Conservation (phyloP, 2,113 vertebrate genomes). For the Irena cyanogastra region DNA sequence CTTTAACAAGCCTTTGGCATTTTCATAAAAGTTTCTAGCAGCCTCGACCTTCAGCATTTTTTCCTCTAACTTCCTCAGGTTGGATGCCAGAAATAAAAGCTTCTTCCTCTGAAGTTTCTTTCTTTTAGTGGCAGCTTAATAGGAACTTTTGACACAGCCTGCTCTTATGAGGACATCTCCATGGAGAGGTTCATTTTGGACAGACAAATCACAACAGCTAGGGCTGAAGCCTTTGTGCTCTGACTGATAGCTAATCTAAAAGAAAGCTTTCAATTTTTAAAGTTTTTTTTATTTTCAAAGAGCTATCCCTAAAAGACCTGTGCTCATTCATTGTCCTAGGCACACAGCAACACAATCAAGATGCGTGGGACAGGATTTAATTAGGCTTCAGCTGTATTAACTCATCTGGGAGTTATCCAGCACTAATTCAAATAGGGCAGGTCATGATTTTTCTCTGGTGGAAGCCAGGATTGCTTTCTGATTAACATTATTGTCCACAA, state of each 20-base stretch:
- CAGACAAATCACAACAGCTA: not conserved
- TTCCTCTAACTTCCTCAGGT: not conserved
- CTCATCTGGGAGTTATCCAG: not conserved
- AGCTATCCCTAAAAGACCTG: not conserved
- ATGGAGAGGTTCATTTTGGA: not conserved
- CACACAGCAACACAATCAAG: not conserved
- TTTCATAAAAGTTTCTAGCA: not conserved
- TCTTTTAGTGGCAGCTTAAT: conserved; percentile 4
- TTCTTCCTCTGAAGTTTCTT: not conserved
- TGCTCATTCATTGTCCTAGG: not conserved
- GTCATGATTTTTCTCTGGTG: not conserved
- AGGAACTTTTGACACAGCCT: not conserved
- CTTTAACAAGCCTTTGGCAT: not conserved
- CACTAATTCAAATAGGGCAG: not conserved
- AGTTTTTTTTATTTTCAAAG: not conserved
- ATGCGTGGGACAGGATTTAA: not conserved
- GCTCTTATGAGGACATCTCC: not conserved
- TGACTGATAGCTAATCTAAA: not conserved
- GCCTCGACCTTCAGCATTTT: not conserved
- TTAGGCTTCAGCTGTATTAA: conserved; percentile 5
- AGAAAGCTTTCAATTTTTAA: not conserved
- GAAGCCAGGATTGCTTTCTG: not conserved
- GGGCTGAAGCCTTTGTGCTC: not conserved
- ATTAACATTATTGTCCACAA: not conserved
- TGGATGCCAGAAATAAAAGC: not conserved